phyloP scores from a whole-genome alignment of 2,113 vertebrate genomes.

The Mesembrinibis cayennensis region DNA sequence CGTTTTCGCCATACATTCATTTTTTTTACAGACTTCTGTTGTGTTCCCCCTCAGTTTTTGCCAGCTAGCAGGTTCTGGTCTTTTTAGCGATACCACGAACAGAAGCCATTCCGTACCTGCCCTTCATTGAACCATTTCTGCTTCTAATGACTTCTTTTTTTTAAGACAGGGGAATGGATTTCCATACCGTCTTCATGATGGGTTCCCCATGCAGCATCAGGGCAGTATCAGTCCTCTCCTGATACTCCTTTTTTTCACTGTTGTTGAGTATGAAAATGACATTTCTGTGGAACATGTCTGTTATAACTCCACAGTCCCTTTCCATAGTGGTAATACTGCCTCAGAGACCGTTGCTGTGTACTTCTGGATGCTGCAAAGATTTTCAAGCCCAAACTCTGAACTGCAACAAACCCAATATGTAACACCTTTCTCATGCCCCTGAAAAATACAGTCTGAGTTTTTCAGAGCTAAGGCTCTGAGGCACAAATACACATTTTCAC shows the following conservation, averaged over 20 bases:
- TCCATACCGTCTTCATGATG: background rate
- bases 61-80: background rate
- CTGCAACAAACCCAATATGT: background rate
- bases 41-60: background rate
- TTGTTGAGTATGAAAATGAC: background rate
- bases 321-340: background rate
- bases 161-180: background rate
- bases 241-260: background rate
- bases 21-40: background rate
- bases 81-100: background rate
- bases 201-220: background rate
- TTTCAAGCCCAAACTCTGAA: background rate
- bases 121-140: background rate
- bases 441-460: background rate
- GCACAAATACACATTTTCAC: background rate
- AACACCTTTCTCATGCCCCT: background rate
- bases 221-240: background rate
- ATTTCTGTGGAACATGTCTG: background rate
- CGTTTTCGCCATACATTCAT: background rate
- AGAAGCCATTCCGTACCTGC: background rate
- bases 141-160: background rate
- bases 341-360: background rate
- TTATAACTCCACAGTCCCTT: background rate
- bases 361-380: background rate
- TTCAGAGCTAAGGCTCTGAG: background rate